These are phyloP conservation scores for Pseudachorutes palmiensis DNA, from an alignment of 1,140 invertebrate genomes.

Conservation along the genomic window DNA sequence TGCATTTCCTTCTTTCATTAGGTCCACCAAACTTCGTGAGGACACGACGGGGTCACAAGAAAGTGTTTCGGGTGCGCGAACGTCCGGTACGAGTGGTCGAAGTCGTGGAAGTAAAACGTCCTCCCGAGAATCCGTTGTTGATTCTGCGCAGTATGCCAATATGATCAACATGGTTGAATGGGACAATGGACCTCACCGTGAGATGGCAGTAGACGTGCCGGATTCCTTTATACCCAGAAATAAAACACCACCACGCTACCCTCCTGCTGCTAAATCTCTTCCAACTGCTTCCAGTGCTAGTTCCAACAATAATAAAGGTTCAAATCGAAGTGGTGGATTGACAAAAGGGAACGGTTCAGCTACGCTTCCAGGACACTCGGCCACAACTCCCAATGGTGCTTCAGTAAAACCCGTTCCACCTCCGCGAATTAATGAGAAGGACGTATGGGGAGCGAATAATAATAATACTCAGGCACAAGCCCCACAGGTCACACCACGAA, in stretches of 20 bases:
- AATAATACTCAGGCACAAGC: slow-evolving; percentile 41
- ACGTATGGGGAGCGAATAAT: slow-evolving; percentile 40
- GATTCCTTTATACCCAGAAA: slow-evolving; percentile 84
- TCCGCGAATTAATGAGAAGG: slow-evolving; percentile 59
- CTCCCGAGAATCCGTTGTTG: slow-evolving; percentile 34
- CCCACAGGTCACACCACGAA: slow-evolving; percentile 54
- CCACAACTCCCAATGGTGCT: slow-evolving; percentile 35
- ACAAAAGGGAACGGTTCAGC: slow-evolving; percentile 31
- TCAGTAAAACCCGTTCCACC: slow-evolving; percentile 59
- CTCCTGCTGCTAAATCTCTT: slow-evolving; percentile 53
- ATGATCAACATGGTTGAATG: slow-evolving; percentile 43
- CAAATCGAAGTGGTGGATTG: slow-evolving; percentile 33
- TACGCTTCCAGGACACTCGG: slow-evolving; percentile 31
- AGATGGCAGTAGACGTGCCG: slow-evolving; percentile 97
- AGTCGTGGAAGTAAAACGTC: slow-evolving; percentile 31
- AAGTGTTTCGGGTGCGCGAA: slow-evolving; percentile 21
- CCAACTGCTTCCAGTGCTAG: slow-evolving; percentile 20
- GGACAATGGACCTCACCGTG: slow-evolving; percentile 65
- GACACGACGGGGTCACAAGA: slow-evolving; percentile 25
- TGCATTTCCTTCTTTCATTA: too few species aligned
- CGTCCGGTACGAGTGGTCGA: slow-evolving; percentile 9
- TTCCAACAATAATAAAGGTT: slow-evolving; percentile 41
- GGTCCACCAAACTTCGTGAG: too few species aligned
- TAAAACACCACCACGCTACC: slow-evolving; percentile 85
- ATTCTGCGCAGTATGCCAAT: slow-evolving; percentile 39